A percentile compares a stretch with the other conserved stretches of the same genome.
Evolutionary conservation across 2,113 vertebrate genomes (phyloP).

Genomic region (Heloderma charlesbogerti): DNA sequence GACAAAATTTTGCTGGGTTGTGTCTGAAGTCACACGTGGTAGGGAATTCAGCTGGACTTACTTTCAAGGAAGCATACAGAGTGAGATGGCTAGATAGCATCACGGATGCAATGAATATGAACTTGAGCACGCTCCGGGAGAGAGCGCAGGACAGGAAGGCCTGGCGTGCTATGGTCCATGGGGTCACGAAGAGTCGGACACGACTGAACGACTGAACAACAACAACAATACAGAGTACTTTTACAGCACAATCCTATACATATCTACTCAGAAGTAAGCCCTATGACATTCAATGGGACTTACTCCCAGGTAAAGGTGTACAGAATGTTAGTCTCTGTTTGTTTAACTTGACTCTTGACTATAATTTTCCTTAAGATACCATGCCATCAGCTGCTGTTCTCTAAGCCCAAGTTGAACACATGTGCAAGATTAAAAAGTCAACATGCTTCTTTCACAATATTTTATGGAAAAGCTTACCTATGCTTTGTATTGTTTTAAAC

Average conservation of each 20-base stretch:
- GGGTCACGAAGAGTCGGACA: no score
- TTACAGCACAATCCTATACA: no score
- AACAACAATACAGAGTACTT: no score
- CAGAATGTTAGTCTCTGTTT: neutral
- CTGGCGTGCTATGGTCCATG: no score
- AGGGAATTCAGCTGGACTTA: neutral
- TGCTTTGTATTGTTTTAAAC: conserved; percentile 94
- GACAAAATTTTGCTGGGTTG: neutral
- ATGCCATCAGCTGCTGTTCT: neutral
- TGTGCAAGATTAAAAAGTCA: neutral
- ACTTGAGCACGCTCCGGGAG: no score
- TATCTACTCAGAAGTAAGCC: no score
- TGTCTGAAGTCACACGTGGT: no score
- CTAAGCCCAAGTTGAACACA: neutral
- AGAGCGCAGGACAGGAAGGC: no score
- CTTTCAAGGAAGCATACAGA: neutral
- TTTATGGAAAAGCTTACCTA: conserved; percentile 82
- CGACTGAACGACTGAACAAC: no score
- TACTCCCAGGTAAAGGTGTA: neutral
- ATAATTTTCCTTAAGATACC: neutral
- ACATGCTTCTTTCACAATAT: neutral
- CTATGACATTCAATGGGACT: no score
- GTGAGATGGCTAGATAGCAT: no score
- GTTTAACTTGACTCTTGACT: neutral
- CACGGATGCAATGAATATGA: no score